phyloP scores from a whole-genome alignment of 2,113 vertebrate genomes.

The Vireo altiloquus region DNA sequence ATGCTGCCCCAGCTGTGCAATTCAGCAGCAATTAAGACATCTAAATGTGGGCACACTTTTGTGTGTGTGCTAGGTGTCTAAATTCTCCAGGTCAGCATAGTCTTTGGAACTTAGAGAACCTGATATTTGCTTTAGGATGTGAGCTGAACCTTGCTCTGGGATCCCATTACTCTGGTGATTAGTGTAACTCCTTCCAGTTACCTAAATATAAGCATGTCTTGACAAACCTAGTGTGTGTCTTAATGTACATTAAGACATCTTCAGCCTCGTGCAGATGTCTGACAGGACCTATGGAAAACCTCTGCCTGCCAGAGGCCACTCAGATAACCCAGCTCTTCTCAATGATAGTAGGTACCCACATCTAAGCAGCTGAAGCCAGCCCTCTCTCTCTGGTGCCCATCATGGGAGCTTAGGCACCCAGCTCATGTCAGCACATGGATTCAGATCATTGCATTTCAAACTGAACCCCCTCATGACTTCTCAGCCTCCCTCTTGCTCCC shows the following conservation, averaged over 20 bases:
- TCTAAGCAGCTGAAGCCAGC: neutral
- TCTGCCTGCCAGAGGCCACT: neutral
- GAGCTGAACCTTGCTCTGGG: neutral
- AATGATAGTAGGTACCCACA: fast-evolving
- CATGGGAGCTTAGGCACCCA: neutral
- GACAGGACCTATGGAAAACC: neutral
- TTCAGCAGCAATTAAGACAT: neutral
- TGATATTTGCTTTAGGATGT: neutral
- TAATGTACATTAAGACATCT: neutral
- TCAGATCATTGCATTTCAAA: neutral
- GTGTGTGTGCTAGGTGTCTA: neutral
- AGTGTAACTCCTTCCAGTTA: neutral
- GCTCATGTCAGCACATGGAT: neutral
- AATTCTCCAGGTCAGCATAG: neutral
- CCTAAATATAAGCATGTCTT: neutral
- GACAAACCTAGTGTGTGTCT: neutral
- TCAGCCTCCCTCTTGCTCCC: neutral
- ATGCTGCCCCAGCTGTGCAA: neutral
- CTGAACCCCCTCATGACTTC: neutral
- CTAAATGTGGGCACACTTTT: neutral
- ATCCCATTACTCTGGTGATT: neutral
- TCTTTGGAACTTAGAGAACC: neutral
- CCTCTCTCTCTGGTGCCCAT: neutral
- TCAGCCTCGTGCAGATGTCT: neutral
- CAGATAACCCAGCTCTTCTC: neutral